Evolutionary conservation across 1,140 invertebrate genomes (phyloP).

Genomic region (Sinonovacula constricta): DNA sequence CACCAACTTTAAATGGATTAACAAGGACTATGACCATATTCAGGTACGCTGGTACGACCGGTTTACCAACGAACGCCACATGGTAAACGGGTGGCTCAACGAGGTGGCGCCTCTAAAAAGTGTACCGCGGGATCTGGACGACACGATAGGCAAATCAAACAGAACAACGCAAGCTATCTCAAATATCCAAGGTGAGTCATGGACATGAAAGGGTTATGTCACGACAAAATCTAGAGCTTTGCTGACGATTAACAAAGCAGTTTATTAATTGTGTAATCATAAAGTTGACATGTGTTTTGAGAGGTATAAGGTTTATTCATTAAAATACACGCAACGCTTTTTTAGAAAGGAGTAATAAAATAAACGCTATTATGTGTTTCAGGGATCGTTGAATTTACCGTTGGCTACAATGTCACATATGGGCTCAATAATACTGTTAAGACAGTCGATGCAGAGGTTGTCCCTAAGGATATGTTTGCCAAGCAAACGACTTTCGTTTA

Average conservation of each 20-base stretch:
- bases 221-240: not conserved
- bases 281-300: not conserved
- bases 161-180: not conserved
- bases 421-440: not conserved
- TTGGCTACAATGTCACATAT: not conserved
- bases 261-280: not conserved
- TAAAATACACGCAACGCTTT: not conserved
- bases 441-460: not conserved
- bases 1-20: too few relatives aligned
- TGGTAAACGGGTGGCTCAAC: not conserved
- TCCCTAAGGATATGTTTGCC: slow-evolving; percentile 8
- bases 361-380: not conserved
- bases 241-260: not conserved
- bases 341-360: not conserved
- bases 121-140: not conserved
- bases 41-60: not conserved
- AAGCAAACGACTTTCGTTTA: not conserved
- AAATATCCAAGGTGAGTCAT: slow-evolving; percentile 6
- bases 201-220: not conserved
- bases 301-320: not conserved
- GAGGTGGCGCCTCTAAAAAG: not conserved
- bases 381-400: slow-evolving; percentile 26
- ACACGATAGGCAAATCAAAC: not conserved
- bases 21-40: not conserved
- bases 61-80: not conserved